Evolutionary conservation across 2,888 invertebrate species (phyloP), one percentile per base, ranked within the genome.

Genomic region (Caenorhabditis sulstoni): DNA sequence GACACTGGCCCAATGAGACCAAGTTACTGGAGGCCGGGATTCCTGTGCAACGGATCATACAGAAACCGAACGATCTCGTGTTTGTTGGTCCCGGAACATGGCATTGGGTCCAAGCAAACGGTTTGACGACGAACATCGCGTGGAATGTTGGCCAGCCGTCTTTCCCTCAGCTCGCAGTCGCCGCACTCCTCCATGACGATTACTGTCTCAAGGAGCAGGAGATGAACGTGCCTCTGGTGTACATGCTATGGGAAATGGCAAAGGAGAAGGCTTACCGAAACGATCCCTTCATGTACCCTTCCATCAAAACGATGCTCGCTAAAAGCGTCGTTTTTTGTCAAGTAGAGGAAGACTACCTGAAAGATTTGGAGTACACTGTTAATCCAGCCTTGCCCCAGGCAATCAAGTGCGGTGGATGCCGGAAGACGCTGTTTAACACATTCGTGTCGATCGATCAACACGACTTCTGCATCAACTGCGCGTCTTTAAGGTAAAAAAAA

Each of bases 101-200:
- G 14, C 65, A 65, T 18, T 65, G 65, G 65, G 65, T 65, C 2
- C 53, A 53, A 14, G 35, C 41, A 1, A n/a, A 39, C 0, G 65
- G 55, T 0, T 65, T 39, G n/a, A n/a, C 52, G 0, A 20, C n/a
- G 14, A 65, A 65, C 45, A n/a, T 65, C 0, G 29, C 45, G 0
- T 65, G 65, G 65, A 65, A 65, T 8, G 35, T 65, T 11, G 35
- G 9, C 7, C 53, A 29, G 18, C 45, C 45, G 4, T 23, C 18
- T 0, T 23, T 16, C 9, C 1, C 18, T 3, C 66, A 66, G n/a
- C 8, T 66, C 9, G 5, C 20, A 0, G 7, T 22, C 2, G 16
- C 53, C 1, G 22, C 29, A 0, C 8, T 66, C 16, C 29, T 53
- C 18, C 18, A 47, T n/a, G 47, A 55, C 11, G 55, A 62, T 18